Base-by-base conservation (phyloP, 1,140 invertebrate species). In the Monochamus saltuarius region DNA sequence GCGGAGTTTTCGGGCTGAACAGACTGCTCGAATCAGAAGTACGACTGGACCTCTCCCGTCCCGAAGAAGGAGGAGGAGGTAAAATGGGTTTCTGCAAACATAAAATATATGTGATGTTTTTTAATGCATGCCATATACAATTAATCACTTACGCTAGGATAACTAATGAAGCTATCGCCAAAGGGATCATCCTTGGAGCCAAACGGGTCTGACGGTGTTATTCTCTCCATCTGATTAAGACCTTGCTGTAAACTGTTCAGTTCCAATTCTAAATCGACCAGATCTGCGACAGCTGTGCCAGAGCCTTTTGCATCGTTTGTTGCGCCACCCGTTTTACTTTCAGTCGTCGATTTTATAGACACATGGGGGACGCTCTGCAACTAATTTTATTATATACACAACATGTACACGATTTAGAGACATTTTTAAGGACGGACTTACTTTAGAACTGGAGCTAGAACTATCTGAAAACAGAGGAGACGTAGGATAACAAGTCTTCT, bases 201-300 rank as follows among this genome's bases (percentile, higher is more conserved):
- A 63, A 81, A 79, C 43, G 81, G 81, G 73, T 87, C 85, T 11
- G 88, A 89, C 6, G 90, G 90, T 4, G 89, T 92, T 29, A 91
- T 88, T 55, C 89, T 86, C 72, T 93, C 90, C 83, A 94, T 90
- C 74, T 94, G 90, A 64, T 89, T 87, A 56, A 95, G 87, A 6
- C 91, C 91, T 67, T 94, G 86, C 75, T 96, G 88, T 65, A 98
- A 82, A 50, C 89, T 93, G 65, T 89, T 91, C 53, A 97, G 79
- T 80, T 97, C 94, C 73, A 93, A 89, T 76, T 98, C 94, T 59
- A 98, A 80, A 79, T 97, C 94, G 14, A 98, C 86, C 59, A 98
- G 79, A 79, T 97, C 92, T 0, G 90, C 92, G 1, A 87, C 84
- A 8, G 81, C 81, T 4, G 68, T 67, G 19, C 66, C 66, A 7